A percentile compares a stretch with the other conserved stretches of the same genome.
phyloP scores from a whole-genome alignment of 2,888 invertebrate species.

The Cremastinae sp. region DNA sequence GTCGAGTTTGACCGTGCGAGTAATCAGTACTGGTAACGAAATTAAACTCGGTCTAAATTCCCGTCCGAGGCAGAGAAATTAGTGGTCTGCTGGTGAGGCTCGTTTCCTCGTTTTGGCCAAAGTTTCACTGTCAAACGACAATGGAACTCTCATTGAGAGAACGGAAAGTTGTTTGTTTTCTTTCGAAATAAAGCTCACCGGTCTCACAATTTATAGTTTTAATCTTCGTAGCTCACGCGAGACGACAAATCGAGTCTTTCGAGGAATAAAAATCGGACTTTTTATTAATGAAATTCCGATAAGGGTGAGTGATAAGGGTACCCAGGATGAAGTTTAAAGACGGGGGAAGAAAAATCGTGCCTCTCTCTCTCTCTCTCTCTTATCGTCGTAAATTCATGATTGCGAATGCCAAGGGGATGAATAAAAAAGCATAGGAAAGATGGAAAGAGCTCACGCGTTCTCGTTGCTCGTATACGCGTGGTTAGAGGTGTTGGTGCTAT shows the following conservation, averaged over 20 bases:
- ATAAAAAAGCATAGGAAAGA: slow-evolving; percentile 2
- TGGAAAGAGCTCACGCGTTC: slow-evolving; percentile 1
- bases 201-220: no score
- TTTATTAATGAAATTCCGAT: slow-evolving; percentile 43
- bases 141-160: no score
- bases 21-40: slow-evolving; percentile 33
- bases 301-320: slow-evolving; percentile 24
- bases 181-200: no score
- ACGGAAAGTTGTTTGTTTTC: no score
- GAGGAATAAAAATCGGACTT: neutral
- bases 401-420: neutral
- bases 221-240: neutral
- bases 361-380: no score
- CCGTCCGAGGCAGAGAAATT: neutral
- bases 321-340: slow-evolving; percentile 19
- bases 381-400: neutral
- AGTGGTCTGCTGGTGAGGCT: neutral
- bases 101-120: neutral
- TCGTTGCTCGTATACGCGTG: no score
- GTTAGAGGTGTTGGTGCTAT: slow-evolving; percentile 9
- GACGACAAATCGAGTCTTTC: neutral
- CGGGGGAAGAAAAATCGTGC: slow-evolving; percentile 5
- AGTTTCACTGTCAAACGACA: neutral
- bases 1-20: slow-evolving; percentile 25
- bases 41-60: slow-evolving; percentile 41